These are phyloP conservation scores for Podilymbus podiceps DNA, from an alignment of 2,113 vertebrate genomes.

Conservation along the genomic window DNA sequence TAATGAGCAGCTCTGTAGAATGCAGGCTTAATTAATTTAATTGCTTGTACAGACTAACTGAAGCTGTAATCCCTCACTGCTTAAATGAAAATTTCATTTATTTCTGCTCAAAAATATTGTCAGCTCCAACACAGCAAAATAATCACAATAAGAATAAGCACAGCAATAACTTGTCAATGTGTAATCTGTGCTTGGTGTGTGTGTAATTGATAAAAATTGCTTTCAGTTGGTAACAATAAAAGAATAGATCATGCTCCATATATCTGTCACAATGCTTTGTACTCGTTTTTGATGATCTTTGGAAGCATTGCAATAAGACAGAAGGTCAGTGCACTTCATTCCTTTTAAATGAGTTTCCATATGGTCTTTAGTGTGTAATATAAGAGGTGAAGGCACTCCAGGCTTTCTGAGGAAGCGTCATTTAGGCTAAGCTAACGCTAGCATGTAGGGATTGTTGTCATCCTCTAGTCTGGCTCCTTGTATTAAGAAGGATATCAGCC, in stretches of 20 bases:
- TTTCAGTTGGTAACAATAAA: constrained; percentile 36
- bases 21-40: neutral
- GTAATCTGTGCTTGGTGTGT: constrained; percentile 9
- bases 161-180: neutral
- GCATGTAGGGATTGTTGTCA: neutral
- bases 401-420: neutral
- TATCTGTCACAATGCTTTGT: constrained; percentile 17
- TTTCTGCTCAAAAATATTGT: constrained; percentile 29
- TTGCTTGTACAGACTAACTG: neutral
- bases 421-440: neutral
- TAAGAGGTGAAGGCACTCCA: neutral
- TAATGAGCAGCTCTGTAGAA: constrained; percentile 7
- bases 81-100: neutral
- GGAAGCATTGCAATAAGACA: constrained; percentile 19
- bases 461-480: neutral
- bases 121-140: neutral
- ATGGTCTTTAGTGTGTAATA: constrained; percentile 21
- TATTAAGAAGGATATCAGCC: neutral
- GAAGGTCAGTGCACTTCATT: constrained; percentile 38
- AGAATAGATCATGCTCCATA: constrained; percentile 14
- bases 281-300: neutral
- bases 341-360: constrained; percentile 48
- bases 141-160: neutral
- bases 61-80: neutral
- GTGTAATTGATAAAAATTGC: constrained; percentile 49